These are phyloP conservation scores for Acleris laterana DNA, from an alignment of 2,888 invertebrate species.

Conservation along the genomic window DNA sequence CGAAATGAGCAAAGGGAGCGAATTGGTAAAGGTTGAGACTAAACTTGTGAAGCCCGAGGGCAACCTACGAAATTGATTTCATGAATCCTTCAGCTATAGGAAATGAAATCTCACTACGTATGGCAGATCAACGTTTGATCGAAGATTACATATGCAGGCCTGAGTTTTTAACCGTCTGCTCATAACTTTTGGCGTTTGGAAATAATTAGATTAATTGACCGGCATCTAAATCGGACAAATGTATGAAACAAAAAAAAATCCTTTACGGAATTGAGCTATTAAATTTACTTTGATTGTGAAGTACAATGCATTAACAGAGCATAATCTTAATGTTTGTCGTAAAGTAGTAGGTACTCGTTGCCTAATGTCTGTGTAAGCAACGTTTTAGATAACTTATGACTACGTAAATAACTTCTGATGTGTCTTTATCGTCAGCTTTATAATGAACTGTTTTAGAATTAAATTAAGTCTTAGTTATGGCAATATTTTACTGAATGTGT, in stretches of 20 bases:
- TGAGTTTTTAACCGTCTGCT: no score
- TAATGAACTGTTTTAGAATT: slow-evolving; percentile 7
- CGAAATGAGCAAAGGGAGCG: slow-evolving; percentile 70
- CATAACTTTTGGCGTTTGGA: no score
- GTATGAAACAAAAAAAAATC: neutral
- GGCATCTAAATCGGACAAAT: no score
- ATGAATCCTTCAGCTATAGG: neutral
- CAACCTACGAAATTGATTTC: slow-evolving; percentile 1
- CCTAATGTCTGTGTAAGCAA: neutral
- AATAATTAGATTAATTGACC: no score
- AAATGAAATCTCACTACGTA: neutral
- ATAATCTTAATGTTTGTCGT: slow-evolving; percentile 16
- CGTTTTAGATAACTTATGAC: slow-evolving; percentile 1
- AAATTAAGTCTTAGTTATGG: neutral
- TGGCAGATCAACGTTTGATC: no score
- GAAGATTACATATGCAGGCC: no score
- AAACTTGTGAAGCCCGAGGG: slow-evolving; percentile 65
- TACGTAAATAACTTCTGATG: slow-evolving; percentile 16
- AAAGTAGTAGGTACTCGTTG: slow-evolving; percentile 1
- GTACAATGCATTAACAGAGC: slow-evolving; percentile 18
- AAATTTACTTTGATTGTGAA: slow-evolving; percentile 5
- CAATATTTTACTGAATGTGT: neutral
- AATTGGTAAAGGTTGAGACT: slow-evolving; percentile 72
- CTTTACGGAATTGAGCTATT: neutral
- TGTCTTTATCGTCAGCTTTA: slow-evolving; percentile 7